Conservation (phyloP, 2,113 vertebrate genomes). For the Psittacus erithacus region DNA sequence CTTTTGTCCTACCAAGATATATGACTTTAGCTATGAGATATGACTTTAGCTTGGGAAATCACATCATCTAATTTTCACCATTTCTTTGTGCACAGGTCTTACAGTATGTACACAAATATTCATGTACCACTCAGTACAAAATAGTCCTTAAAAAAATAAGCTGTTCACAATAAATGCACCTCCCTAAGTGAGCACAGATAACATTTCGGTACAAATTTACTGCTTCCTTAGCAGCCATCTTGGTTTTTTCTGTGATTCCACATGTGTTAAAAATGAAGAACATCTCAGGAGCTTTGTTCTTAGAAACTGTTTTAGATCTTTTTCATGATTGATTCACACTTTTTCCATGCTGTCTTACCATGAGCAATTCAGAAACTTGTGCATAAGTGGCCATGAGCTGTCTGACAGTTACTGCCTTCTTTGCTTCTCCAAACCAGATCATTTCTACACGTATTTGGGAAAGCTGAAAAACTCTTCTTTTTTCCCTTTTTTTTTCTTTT, state of each 20-base stretch:
- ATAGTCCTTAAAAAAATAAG: background rate
- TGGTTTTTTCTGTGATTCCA: background rate
- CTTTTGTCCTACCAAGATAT: background rate
- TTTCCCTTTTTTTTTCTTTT: background rate
- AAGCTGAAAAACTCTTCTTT: background rate
- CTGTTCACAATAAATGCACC: background rate
- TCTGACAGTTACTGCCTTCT: background rate
- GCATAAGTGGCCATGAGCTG: background rate
- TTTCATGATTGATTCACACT: background rate
- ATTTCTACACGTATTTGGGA: background rate
- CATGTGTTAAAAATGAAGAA: background rate
- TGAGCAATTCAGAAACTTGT: background rate
- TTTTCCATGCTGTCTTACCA: background rate
- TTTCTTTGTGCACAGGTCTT: background rate
- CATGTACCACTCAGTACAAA: background rate
- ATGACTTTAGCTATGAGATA: background rate
- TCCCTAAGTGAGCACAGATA: background rate
- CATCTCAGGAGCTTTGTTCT: background rate
- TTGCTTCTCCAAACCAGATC: background rate
- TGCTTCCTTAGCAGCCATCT: background rate
- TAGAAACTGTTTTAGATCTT: background rate
- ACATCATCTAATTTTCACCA: background rate
- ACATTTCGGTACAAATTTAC: background rate
- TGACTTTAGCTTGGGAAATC: background rate
- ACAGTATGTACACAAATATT: background rate